phyloP scores from a whole-genome alignment of 2,797 vertebrate genomes.

The Lophotriccus pileatus region DNA sequence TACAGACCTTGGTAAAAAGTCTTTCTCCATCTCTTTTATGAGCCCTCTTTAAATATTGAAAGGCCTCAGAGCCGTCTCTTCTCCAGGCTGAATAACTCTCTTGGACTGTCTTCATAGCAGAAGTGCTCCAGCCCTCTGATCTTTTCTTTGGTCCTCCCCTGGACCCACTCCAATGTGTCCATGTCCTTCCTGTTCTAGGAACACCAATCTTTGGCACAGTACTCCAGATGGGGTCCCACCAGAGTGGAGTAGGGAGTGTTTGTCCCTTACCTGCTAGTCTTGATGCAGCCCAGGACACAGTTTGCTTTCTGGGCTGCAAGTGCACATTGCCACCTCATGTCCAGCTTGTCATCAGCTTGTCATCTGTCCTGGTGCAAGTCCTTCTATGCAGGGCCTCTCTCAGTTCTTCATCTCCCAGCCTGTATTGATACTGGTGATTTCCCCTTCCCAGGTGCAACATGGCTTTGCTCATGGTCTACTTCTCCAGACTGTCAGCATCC shows the following conservation, averaged over 20 bases:
- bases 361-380: background rate
- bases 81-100: background rate
- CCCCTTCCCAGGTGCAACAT: background rate
- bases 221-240: background rate
- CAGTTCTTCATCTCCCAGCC: background rate
- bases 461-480: background rate
- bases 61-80: background rate
- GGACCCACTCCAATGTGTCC: background rate
- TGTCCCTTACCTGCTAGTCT: background rate
- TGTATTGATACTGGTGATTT: background rate
- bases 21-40: background rate
- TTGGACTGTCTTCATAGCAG: background rate
- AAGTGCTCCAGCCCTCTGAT: background rate
- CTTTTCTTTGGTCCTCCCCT: background rate
- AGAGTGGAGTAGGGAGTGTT: background rate
- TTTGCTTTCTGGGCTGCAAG: background rate
- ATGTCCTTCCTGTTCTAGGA: too few relatives aligned
- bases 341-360: background rate
- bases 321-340: rapidly evolving
- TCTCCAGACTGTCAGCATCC: background rate
- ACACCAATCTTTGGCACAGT: too few relatives aligned
- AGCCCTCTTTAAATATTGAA: background rate
- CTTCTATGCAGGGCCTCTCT: background rate
- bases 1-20: background rate
- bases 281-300: background rate